phyloP scores from a whole-genome alignment of 1,140 invertebrate species.

The Doryteuthis pealeii region DNA sequence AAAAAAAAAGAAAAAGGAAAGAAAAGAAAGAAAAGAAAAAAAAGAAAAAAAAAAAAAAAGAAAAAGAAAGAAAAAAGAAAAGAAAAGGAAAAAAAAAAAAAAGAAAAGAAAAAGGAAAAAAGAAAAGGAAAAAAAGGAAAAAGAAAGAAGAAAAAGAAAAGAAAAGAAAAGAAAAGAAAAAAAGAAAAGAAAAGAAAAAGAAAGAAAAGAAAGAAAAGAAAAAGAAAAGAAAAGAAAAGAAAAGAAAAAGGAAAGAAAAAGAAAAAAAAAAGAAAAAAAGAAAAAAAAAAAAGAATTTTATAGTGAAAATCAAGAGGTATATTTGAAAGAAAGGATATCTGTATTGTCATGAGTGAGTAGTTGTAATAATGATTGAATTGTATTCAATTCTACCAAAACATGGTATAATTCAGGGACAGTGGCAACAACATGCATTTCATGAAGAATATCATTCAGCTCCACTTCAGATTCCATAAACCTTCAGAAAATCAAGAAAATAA shows the following conservation, averaged over 20 bases:
- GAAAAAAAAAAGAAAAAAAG: constrained; percentile 5
- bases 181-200: neutral
- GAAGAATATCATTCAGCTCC: constrained; percentile 86
- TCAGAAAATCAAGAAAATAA: constrained; percentile 20
- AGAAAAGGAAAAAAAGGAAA: neutral
- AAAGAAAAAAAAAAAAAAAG: neutral
- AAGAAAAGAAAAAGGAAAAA: constrained; percentile 8
- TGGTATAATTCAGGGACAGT: constrained; percentile 96
- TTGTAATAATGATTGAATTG: constrained; percentile 87
- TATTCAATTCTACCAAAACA: constrained; percentile 83
- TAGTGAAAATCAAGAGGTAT: neutral
- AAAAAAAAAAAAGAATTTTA: no score
- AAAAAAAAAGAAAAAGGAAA: neutral
- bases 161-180: neutral
- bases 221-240: constrained; percentile 1
- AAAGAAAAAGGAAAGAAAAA: neutral
- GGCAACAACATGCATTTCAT: constrained; percentile 89
- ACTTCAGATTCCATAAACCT: constrained; percentile 99
- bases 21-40: neutral
- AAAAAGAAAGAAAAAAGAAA: neutral
- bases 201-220: constrained; percentile 3
- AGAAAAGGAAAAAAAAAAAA: constrained; percentile 3
- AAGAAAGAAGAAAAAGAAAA: neutral
- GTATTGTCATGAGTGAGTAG: constrained; percentile 96
- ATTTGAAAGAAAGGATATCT: constrained; percentile 65